A percentile compares a stretch with the other conserved stretches of the same genome.
phyloP scores from a whole-genome alignment of 2,797 vertebrate genomes.

The Spheniscus humboldti region DNA sequence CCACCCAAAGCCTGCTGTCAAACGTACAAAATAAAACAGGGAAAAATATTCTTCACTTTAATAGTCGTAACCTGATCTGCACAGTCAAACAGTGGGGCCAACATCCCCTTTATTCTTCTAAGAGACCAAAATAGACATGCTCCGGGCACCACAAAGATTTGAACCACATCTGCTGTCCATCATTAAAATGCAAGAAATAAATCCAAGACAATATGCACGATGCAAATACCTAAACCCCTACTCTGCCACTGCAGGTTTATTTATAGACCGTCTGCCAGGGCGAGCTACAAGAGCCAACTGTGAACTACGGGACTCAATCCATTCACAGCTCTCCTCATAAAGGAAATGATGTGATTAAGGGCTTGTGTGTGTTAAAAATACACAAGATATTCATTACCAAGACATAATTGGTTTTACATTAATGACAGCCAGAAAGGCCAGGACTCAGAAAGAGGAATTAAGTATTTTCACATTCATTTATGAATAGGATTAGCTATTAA shows the following conservation, averaged over 20 bases:
- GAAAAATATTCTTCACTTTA: neutral
- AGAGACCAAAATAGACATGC: neutral
- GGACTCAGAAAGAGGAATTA: conserved; percentile 9
- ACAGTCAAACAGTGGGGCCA: neutral
- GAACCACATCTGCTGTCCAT: neutral
- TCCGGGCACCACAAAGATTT: neutral
- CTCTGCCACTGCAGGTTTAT: neutral
- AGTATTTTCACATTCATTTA: neutral
- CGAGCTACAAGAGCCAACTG: neutral
- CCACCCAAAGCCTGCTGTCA: neutral
- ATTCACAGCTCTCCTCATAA: conserved; percentile 22
- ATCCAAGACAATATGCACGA: neutral
- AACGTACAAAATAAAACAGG: neutral
- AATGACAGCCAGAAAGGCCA: neutral
- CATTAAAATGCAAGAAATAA: conserved; percentile 12
- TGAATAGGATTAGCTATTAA: conserved; percentile 12
- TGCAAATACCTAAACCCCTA: neutral
- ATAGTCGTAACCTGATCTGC: neutral
- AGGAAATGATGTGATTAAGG: conserved; percentile 28
- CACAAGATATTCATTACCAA: conserved; percentile 10
- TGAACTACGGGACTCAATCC: neutral
- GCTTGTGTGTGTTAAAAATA: neutral
- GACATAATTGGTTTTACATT: neutral
- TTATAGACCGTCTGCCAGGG: neutral
- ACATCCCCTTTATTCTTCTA: neutral